Evolutionary conservation across 1,140 invertebrate species (phyloP).

Genomic region (Halesus radiatus): DNA sequence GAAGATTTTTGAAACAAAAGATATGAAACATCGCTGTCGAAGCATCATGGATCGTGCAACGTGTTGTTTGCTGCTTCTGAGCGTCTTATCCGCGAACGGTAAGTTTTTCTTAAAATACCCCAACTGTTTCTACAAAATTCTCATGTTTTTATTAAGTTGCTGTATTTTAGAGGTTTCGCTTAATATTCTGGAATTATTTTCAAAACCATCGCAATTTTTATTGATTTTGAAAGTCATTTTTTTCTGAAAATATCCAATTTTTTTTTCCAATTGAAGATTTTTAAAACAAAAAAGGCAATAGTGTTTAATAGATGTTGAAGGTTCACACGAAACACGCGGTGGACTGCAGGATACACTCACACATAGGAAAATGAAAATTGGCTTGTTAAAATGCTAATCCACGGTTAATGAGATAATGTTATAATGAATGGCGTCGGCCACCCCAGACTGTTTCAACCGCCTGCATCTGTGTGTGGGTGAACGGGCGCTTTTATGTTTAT

Average conservation of each 20-base stretch:
- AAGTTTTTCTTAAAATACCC: constrained; percentile 18
- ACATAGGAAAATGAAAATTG: constrained; percentile 49
- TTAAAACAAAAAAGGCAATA: neutral
- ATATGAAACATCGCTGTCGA: constrained; percentile 29
- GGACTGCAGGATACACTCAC: neutral
- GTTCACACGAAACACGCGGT: neutral
- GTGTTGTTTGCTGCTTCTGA: constrained; percentile 42
- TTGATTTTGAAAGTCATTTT: too few species aligned
- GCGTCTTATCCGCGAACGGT: constrained; percentile 46
- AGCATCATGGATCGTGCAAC: constrained; percentile 41
- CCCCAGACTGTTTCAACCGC: constrained; percentile 10
- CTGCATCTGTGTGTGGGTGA: neutral
- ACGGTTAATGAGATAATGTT: constrained; percentile 57
- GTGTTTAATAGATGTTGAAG: neutral
- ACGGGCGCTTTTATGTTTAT: neutral
- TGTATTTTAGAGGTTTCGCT: too few species aligned
- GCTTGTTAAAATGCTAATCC: constrained; percentile 57
- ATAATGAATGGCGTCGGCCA: constrained; percentile 52
- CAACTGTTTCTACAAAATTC: too few species aligned
- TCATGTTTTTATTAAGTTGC: too few species aligned
- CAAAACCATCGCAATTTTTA: too few species aligned
- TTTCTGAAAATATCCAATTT: neutral
- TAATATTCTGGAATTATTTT: too few species aligned
- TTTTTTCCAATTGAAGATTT: too few species aligned
- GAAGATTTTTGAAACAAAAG: neutral